A percentile compares a stretch with the other conserved stretches of the same genome.
Conservation (phyloP, 2,113 vertebrate genomes). For the Brienomyrus brachyistius region DNA sequence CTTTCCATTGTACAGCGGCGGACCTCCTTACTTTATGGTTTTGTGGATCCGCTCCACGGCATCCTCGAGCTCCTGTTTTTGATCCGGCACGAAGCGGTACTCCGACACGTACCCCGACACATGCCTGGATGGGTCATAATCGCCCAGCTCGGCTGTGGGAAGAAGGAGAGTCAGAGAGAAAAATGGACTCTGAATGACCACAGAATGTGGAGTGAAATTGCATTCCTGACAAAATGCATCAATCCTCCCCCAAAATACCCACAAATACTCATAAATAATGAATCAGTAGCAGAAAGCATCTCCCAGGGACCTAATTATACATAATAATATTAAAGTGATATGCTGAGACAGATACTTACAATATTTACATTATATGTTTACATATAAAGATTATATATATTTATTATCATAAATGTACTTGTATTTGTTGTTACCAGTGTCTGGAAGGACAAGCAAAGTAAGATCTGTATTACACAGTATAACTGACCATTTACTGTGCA, state of each 20-base stretch:
- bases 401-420: background rate
- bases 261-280: background rate
- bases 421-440: background rate
- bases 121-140: slow-evolving; percentile 76
- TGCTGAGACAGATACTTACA: background rate
- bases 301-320: background rate
- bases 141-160: slow-evolving; percentile 73
- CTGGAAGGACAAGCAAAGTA: background rate
- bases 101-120: slow-evolving; percentile 74
- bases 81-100: slow-evolving; percentile 80
- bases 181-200: background rate
- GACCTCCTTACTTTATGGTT: slow-evolving; percentile 68
- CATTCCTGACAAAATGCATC: slow-evolving; percentile 3
- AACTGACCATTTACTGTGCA: background rate
- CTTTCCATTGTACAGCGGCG: slow-evolving; percentile 20
- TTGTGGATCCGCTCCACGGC: slow-evolving; percentile 75
- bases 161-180: slow-evolving; percentile 21
- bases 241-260: background rate
- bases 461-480: background rate
- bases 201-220: too few species aligned
- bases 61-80: slow-evolving; percentile 81
- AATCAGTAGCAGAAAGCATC: background rate
- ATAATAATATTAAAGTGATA: background rate
- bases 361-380: background rate
- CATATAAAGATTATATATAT: background rate